These are phyloP conservation scores for Phrynocephalus forsythii DNA, from an alignment of 2,797 vertebrate species.

Conservation along the genomic window DNA sequence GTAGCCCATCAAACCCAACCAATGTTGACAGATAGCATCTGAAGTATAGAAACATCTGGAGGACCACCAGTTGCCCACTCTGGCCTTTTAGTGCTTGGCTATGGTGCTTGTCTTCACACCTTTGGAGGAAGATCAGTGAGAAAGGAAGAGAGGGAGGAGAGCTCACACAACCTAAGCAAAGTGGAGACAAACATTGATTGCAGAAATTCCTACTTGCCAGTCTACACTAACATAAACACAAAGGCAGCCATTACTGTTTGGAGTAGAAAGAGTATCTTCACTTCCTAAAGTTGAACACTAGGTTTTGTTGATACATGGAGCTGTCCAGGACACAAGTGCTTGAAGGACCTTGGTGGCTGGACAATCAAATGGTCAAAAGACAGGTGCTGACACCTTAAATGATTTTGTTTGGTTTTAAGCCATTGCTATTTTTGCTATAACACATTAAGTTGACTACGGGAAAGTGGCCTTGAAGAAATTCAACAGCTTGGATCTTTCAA, in stretches of 20 bases:
- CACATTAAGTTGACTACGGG: not conserved
- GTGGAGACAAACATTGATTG: not conserved
- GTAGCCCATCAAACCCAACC: too few species aligned
- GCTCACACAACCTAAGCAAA: not conserved
- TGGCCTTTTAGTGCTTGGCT: not conserved
- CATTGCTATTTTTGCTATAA: not conserved
- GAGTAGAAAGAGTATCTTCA: not conserved
- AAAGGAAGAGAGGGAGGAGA: not conserved
- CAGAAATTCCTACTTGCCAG: not conserved
- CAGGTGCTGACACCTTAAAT: not conserved
- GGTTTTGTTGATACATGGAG: not conserved
- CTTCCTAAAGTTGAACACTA: not conserved
- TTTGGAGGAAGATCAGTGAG: not conserved
- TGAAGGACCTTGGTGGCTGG: not conserved
- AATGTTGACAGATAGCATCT: too few species aligned
- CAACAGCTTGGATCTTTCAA: conserved; percentile 10
- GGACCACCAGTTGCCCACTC: too few species aligned
- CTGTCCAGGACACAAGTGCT: not conserved
- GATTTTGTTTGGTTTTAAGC: not conserved
- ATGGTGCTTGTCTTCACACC: not conserved
- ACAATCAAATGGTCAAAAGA: not conserved
- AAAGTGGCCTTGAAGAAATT: not conserved
- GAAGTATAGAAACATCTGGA: too few species aligned
- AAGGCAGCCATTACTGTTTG: not conserved
- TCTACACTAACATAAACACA: not conserved